These are phyloP conservation scores for Theodoxus fluviatilis DNA, from an alignment of 2,888 invertebrate species.

Conservation along the genomic window DNA sequence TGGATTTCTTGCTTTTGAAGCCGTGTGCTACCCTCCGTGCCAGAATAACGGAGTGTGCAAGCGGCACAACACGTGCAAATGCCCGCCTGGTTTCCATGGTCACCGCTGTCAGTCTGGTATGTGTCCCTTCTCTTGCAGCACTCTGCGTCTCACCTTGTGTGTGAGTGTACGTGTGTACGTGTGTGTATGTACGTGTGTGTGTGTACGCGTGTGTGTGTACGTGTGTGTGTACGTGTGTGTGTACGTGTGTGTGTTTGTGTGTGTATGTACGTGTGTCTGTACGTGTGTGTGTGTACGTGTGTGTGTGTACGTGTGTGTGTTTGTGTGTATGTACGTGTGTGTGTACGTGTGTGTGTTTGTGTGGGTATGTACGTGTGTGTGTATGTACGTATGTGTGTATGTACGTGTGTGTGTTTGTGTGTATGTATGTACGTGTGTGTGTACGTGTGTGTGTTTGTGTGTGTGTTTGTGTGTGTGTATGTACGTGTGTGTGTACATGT, in stretches of 20 bases:
- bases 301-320: background rate
- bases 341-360: background rate
- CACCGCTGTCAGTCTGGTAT: slow-evolving; percentile 32
- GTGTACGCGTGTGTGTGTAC: slow-evolving; percentile 17
- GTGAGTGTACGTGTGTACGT: background rate
- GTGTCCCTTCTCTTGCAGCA: background rate
- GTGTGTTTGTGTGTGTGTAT: slow-evolving; percentile 16
- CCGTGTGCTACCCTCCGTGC: slow-evolving; percentile 35
- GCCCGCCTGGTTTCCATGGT: slow-evolving; percentile 33
- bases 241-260: slow-evolving; percentile 7
- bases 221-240: slow-evolving; percentile 20
- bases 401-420: background rate
- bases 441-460: background rate
- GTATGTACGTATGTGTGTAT: background rate
- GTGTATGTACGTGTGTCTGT: background rate
- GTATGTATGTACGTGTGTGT: background rate
- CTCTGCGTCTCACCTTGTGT: background rate
- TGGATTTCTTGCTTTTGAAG: slow-evolving; percentile 25
- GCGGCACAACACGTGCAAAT: slow-evolving; percentile 35
- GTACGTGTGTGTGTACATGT: slow-evolving; percentile 1
- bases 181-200: slow-evolving; percentile 15
- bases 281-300: background rate
- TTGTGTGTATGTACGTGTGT: background rate
- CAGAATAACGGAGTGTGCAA: slow-evolving; percentile 33
- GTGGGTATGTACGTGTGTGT: background rate